Evolutionary conservation across 2,113 vertebrate genomes (phyloP).

Genomic region (Candoia aspera): DNA sequence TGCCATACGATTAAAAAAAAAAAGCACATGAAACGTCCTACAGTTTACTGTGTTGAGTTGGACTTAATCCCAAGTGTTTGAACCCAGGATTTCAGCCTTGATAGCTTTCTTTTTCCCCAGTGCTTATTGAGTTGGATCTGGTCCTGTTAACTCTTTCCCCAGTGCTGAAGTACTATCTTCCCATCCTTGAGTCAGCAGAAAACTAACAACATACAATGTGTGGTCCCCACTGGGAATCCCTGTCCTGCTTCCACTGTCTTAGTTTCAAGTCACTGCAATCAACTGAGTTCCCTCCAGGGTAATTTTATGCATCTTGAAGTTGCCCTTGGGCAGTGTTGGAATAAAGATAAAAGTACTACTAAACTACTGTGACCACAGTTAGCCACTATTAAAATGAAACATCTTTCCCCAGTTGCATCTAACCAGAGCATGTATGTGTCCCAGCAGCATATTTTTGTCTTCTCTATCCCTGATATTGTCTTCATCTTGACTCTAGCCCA

Average conservation of each 20-base stretch:
- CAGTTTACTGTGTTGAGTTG: neutral
- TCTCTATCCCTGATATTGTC: neutral
- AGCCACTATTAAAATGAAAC: neutral
- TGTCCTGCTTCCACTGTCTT: no score
- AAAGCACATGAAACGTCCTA: neutral
- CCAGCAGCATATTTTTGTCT: neutral
- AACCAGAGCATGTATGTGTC: neutral
- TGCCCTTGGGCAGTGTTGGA: neutral
- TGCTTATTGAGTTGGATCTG: neutral
- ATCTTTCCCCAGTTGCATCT: neutral
- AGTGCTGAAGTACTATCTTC: neutral
- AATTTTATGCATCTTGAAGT: neutral
- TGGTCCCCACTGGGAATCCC: neutral
- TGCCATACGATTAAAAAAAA: no score
- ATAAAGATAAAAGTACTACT: neutral
- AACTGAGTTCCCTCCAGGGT: no score
- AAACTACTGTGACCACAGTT: neutral
- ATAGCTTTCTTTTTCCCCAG: neutral
- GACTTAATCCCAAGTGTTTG: neutral
- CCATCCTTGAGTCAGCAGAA: neutral
- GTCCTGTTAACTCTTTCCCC: neutral
- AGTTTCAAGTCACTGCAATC: no score
- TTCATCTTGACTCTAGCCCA: neutral
- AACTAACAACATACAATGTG: neutral
- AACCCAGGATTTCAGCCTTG: neutral